Conservation (phyloP, 2,888 invertebrate genomes). For the Petrolisthes manimaculis region DNA sequence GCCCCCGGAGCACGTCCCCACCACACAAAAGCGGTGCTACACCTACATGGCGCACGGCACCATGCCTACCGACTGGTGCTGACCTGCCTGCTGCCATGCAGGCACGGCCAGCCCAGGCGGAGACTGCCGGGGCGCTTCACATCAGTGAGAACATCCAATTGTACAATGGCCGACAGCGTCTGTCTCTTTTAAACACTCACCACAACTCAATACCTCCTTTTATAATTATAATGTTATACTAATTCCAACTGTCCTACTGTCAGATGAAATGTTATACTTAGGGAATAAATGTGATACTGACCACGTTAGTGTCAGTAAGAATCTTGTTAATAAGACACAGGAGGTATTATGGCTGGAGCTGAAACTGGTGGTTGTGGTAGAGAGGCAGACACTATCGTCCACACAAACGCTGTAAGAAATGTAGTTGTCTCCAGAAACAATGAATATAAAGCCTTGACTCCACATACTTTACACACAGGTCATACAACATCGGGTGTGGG, state of each 20-base stretch:
- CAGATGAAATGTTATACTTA: not conserved
- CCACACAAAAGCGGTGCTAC: conserved; percentile 61
- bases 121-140: conserved; percentile 36
- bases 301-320: not conserved
- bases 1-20: conserved; percentile 42
- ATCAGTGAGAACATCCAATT: conserved; percentile 47
- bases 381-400: conserved; percentile 25
- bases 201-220: not conserved
- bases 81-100: not conserved
- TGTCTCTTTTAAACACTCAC: conserved; percentile 18
- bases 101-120: conserved; percentile 18
- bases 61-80: conserved; percentile 10
- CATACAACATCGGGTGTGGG: conserved; percentile 20
- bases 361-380: not conserved
- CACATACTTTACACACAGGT: conserved; percentile 30
- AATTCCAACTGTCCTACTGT: not conserved
- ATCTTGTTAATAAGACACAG: not conserved
- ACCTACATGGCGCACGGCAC: conserved; percentile 44
- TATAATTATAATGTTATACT: not conserved
- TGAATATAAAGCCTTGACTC: conserved; percentile 33
- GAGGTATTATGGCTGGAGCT: not conserved
- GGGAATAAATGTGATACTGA: not conserved
- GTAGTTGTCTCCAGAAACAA: conserved; percentile 50
- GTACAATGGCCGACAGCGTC: conserved; percentile 34
- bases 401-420: conserved; percentile 32